These are phyloP conservation scores for Holacanthella duospinosa DNA, from an alignment of 2,888 invertebrate genomes.

Conservation along the genomic window DNA sequence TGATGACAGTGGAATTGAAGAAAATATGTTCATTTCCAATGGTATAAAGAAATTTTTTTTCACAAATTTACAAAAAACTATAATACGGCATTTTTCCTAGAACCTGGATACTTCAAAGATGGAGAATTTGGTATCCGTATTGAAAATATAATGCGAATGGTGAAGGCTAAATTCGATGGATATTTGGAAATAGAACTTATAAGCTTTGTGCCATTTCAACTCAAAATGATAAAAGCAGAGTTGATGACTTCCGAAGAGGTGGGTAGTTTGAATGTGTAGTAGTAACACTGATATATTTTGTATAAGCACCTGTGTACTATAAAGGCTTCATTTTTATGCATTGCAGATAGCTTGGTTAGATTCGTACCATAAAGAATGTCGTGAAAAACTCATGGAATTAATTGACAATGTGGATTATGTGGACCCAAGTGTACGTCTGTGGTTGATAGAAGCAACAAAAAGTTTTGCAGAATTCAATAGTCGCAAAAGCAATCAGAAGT, in stretches of 20 bases:
- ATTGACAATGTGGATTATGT: background rate
- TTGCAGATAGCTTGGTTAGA: slow-evolving; percentile 67
- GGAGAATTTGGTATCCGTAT: slow-evolving; percentile 79
- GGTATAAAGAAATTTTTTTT: no score
- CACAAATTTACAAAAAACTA: no score
- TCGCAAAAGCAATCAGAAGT: no score
- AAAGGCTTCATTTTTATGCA: background rate
- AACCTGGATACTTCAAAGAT: slow-evolving; percentile 86
- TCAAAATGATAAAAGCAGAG: slow-evolving; percentile 58
- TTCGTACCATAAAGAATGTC: slow-evolving; percentile 63
- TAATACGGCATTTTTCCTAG: no score
- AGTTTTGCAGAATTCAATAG: no score
- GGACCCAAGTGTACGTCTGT: background rate
- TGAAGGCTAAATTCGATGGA: slow-evolving; percentile 53
- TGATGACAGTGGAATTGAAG: slow-evolving; percentile 63
- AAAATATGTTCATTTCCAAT: no score
- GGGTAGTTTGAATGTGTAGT: slow-evolving; percentile 6
- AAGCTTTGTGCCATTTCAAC: slow-evolving; percentile 75
- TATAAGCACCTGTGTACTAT: no score
- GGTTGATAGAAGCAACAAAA: no score
- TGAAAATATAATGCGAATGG: slow-evolving; percentile 72
- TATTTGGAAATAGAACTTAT: slow-evolving; percentile 74
- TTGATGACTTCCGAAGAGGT: slow-evolving; percentile 70
- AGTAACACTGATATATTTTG: no score
- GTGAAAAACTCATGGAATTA: slow-evolving; percentile 43